A percentile compares a stretch with the other conserved stretches of the same genome.
phyloP scores from a whole-genome alignment of 2,113 vertebrate genomes.

The Cygnus buccinator region DNA sequence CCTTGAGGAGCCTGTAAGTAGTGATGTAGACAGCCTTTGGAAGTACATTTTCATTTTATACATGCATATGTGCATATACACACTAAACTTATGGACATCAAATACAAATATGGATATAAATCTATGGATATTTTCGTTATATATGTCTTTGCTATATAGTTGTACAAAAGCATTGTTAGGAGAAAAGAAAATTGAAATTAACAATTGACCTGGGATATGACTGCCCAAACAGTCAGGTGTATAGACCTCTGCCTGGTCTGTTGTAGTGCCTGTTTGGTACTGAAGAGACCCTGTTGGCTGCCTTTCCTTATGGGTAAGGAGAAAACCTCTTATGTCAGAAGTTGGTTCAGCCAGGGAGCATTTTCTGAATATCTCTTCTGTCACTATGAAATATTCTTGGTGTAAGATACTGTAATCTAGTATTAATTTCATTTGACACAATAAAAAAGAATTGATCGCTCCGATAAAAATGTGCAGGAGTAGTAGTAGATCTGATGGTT shows the following conservation, averaged over 20 bases:
- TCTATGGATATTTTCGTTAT: accelerated
- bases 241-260: too few species aligned
- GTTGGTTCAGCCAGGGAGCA: accelerated
- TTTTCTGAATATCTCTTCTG: background rate
- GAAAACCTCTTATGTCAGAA: background rate
- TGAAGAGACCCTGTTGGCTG: background rate
- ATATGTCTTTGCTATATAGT: accelerated
- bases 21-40: background rate
- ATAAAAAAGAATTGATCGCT: background rate
- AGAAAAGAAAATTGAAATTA: background rate
- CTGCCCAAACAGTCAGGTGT: accelerated
- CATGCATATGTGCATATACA: accelerated
- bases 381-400: background rate
- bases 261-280: accelerated
- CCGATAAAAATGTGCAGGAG: accelerated
- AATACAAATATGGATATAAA: accelerated
- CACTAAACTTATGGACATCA: accelerated
- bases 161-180: accelerated
- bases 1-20: background rate
- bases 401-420: background rate
- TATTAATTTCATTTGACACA: background rate
- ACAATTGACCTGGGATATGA: accelerated
- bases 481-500: background rate
- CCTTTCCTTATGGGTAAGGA: background rate
- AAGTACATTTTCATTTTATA: accelerated